A percentile compares a stretch with the other conserved stretches of the same genome.
Evolutionary conservation across 2,113 vertebrate species (phyloP).

Genomic region (Aix galericulata): DNA sequence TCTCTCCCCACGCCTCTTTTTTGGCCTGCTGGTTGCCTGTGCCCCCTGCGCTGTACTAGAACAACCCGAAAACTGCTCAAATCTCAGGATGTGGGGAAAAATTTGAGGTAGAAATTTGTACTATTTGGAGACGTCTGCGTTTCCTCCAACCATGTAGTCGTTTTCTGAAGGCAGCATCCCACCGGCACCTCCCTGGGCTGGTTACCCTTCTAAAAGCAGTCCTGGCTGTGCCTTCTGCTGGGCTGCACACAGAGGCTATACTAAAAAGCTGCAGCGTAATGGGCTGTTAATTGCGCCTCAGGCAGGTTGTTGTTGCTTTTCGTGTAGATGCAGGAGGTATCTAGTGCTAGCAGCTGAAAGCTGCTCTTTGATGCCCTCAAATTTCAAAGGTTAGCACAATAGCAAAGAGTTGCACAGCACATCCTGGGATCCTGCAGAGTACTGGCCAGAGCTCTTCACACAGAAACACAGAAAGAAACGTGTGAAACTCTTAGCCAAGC

Average conservation of each 20-base stretch:
- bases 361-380: not conserved
- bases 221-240: too few species aligned
- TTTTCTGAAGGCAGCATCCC: not conserved
- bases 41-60: not conserved
- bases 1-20: not conserved
- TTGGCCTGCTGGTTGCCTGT: fast-evolving
- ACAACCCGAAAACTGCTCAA: not conserved
- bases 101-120: not conserved
- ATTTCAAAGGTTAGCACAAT: not conserved
- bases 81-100: not conserved
- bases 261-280: not conserved
- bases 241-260: not conserved
- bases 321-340: not conserved
- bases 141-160: not conserved
- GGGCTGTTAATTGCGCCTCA: not conserved
- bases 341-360: not conserved
- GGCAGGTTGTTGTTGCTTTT: not conserved
- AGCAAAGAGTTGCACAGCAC: not conserved
- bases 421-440: not conserved
- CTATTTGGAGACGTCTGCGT: not conserved
- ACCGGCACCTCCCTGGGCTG: not conserved
- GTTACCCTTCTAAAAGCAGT: not conserved
- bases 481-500: not conserved
- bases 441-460: not conserved
- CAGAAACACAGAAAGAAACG: not conserved